phyloP scores from a whole-genome alignment of 2,888 invertebrate genomes.

The Rhagonycha lutea region DNA sequence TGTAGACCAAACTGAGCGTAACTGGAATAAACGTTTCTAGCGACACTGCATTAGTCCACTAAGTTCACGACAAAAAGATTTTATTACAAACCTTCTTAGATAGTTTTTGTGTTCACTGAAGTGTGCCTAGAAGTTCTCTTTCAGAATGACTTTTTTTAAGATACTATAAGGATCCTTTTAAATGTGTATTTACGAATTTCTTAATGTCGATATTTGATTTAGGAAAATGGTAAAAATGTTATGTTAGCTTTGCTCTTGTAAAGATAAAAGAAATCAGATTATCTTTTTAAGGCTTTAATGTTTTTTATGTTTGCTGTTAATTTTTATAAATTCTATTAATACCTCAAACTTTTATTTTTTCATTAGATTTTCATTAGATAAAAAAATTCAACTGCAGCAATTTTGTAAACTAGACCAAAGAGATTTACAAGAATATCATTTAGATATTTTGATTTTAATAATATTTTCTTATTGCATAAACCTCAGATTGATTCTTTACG shows the following conservation, averaged over 20 bases:
- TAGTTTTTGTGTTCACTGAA: slow-evolving; percentile 19
- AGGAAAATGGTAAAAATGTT: not conserved
- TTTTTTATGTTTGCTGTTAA: not conserved
- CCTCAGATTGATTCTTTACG: not conserved
- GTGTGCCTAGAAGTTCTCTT: slow-evolving; percentile 10
- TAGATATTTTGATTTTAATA: not conserved
- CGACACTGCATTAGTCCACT: slow-evolving; percentile 38
- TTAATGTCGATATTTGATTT: slow-evolving; percentile 7
- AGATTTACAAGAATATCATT: not conserved
- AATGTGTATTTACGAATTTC: slow-evolving; percentile 13
- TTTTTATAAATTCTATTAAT: not conserved
- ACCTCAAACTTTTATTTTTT: not conserved
- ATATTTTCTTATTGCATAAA: not conserved
- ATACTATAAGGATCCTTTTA: slow-evolving; percentile 9
- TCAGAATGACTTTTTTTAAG: slow-evolving; percentile 16
- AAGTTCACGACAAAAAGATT: slow-evolving; percentile 40
- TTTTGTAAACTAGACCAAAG: not conserved
- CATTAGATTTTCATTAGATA: not conserved
- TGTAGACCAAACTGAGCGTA: slow-evolving; percentile 39
- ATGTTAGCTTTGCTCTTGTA: not conserved
- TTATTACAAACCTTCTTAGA: slow-evolving; percentile 35
- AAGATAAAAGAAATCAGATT: not conserved
- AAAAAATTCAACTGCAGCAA: not conserved
- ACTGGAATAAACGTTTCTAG: slow-evolving; percentile 43
- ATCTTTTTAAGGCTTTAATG: not conserved